Base-by-base conservation (phyloP, 2,888 invertebrate species). In the Thelaira solivaga region DNA sequence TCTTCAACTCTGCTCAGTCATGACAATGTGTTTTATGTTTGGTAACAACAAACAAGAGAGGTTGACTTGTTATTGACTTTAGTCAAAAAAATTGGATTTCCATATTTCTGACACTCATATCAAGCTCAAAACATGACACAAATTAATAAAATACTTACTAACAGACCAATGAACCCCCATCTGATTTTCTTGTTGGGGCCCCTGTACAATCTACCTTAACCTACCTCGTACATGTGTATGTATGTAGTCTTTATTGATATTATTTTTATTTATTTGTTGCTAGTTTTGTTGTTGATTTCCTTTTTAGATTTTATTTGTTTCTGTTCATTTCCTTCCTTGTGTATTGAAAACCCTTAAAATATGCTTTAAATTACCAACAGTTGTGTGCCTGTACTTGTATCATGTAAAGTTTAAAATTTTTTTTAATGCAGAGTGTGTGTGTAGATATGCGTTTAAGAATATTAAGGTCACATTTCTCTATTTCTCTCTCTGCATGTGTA, bases 161-260 rank as follows among this genome's bases (percentile, higher is more conserved):
- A 43, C 20, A 7, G 22, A 16, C 43, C n/a, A n/a, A n/a, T n/a
- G n/a, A n/a, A n/a, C n/a, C n/a, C n/a, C n/a, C n/a, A n/a, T n/a
- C n/a, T n/a, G n/a, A n/a, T n/a, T n/a, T n/a, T n/a, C n/a, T n/a
- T n/a, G n/a, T n/a, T n/a, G n/a, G n/a, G n/a, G n/a, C n/a, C n/a
- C n/a, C n/a, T n/a, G n/a, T n/a, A n/a, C n/a, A n/a, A n/a, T n/a
- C n/a, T n/a, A n/a, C n/a, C n/a, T n/a, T n/a, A n/a, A 43, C 6
- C 16, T 7, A 29, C 22, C 6, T 13, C 3, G 16, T 36, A 4
- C 6, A 34, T 34, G 34, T 26, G 26, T 18, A 18, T n/a, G 45
- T 68, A 22, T 51, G 22, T 26, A 18, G 41, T 16, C 13, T 59
- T 59, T 39, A 69, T 69, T 68, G 36, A 49, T 59, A 55, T 64